Conservation (phyloP, 1,140 invertebrate species). For the Rhagoletis zephyria region DNA sequence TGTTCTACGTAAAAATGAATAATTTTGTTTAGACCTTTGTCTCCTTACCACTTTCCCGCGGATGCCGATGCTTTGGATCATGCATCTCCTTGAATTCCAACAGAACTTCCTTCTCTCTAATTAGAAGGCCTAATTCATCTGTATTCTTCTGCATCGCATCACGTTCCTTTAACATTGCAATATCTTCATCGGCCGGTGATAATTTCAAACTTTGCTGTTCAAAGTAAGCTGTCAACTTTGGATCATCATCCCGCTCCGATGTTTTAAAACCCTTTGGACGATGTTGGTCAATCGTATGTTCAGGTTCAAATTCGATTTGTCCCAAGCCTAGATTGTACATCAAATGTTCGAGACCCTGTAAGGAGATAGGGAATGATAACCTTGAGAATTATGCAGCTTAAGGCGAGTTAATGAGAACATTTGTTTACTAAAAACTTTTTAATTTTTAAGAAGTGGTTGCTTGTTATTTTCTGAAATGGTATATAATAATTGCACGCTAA, state of each 20-base stretch:
- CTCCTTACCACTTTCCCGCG: slow-evolving; percentile 64
- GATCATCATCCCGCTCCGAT: slow-evolving; percentile 25
- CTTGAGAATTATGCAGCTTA: background rate
- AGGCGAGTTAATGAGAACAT: background rate
- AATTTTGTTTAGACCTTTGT: too few species aligned
- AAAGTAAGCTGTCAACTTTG: slow-evolving; percentile 47
- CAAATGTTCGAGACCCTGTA: slow-evolving; percentile 78
- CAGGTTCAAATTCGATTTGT: slow-evolving; percentile 76
- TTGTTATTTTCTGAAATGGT: too few species aligned
- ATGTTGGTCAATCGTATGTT: slow-evolving; percentile 76
- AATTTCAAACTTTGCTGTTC: slow-evolving; percentile 56
- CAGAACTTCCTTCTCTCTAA: slow-evolving; percentile 14
- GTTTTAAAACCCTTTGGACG: slow-evolving; percentile 73
- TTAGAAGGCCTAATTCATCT: slow-evolving; percentile 33
- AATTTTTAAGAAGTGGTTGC: too few species aligned
- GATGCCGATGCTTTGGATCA: slow-evolving; percentile 76
- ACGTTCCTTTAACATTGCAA: slow-evolving; percentile 59
- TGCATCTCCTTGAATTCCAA: slow-evolving; percentile 76
- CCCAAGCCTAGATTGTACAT: slow-evolving; percentile 77
- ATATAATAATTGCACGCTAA: too few species aligned
- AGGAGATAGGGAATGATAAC: background rate
- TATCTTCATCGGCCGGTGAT: slow-evolving; percentile 50
- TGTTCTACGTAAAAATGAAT: too few species aligned
- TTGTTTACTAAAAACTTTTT: too few species aligned
- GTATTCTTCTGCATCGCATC: slow-evolving; percentile 31